A percentile compares a stretch with the other conserved stretches of the same genome.
Conservation (phyloP, 2,113 vertebrate species). For the Marmota monax region DNA sequence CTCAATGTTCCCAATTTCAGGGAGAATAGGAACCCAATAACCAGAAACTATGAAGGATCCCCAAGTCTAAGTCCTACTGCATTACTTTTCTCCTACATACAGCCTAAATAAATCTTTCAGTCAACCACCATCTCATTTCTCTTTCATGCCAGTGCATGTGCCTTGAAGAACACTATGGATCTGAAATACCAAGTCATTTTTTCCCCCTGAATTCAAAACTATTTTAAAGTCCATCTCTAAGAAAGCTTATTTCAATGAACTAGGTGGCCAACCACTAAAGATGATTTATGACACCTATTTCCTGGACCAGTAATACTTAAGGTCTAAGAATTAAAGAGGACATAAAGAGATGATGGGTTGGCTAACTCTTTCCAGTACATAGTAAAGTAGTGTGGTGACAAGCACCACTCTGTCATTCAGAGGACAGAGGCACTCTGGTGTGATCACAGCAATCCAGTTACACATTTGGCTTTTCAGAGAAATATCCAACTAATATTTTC, state of each 20-base stretch:
- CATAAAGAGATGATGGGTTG: conserved; percentile 52
- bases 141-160: neutral
- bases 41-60: neutral
- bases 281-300: conserved; percentile 65
- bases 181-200: conserved; percentile 23
- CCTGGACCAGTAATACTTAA: conserved; percentile 63
- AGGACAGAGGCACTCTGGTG: neutral
- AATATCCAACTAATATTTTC: neutral
- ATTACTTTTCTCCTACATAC: conserved; percentile 2
- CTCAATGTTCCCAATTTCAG: neutral
- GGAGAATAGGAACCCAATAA: neutral
- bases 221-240: conserved; percentile 50
- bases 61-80: neutral
- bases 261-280: conserved; percentile 51
- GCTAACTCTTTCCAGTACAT: conserved; percentile 42
- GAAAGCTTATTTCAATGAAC: conserved; percentile 63
- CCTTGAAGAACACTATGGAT: neutral
- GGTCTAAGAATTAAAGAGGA: conserved; percentile 69
- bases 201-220: conserved; percentile 40
- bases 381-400: conserved; percentile 4
- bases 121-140: conserved; percentile 1
- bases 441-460: neutral
- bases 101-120: conserved; percentile 23
- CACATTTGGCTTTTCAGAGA: neutral
- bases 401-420: neutral